phyloP scores from a whole-genome alignment of 2,888 invertebrate species.

The Mesoligia furuncula region DNA sequence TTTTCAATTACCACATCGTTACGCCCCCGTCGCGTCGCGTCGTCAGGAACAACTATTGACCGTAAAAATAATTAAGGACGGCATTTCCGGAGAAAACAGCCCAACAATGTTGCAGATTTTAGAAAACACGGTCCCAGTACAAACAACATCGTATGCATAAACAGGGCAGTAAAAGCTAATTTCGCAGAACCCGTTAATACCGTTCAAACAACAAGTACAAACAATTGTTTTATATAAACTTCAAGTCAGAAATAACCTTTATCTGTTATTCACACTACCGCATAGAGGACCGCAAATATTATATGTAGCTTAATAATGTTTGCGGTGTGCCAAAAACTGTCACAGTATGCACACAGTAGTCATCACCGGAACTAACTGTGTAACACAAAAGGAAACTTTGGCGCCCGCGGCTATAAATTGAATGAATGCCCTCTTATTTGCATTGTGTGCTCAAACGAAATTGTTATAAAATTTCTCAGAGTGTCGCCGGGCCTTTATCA shows the following conservation, averaged over 20 bases:
- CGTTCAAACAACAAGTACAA: constrained; percentile 66
- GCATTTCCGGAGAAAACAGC: constrained; percentile 42
- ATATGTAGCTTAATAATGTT: constrained; percentile 33
- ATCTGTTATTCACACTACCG: constrained; percentile 70
- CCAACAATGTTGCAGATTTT: constrained; percentile 43
- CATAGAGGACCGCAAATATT: constrained; percentile 60
- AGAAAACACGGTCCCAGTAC: constrained; percentile 41
- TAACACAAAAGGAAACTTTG: constrained; percentile 75
- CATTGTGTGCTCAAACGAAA: constrained; percentile 69
- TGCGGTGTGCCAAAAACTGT: constrained; percentile 71
- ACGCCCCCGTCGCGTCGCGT: constrained; percentile 35
- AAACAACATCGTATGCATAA: constrained; percentile 55
- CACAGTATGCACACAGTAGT: constrained; percentile 66
- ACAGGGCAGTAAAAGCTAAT: constrained; percentile 61
- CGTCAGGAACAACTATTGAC: constrained; percentile 48
- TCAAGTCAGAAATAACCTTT: constrained; percentile 67
- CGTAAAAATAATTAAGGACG: constrained; percentile 57
- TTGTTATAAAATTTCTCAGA: constrained; percentile 66
- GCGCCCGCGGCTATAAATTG: constrained; percentile 75
- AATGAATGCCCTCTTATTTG: constrained; percentile 80
- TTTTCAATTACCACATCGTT: constrained; percentile 57
- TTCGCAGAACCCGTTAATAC: constrained; percentile 64
- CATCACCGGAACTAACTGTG: constrained; percentile 68
- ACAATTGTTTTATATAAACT: constrained; percentile 71
- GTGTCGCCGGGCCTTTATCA: constrained; percentile 47